These are phyloP conservation scores for Epicampocera succincta DNA, from an alignment of 2,888 invertebrate species.

Conservation along the genomic window DNA sequence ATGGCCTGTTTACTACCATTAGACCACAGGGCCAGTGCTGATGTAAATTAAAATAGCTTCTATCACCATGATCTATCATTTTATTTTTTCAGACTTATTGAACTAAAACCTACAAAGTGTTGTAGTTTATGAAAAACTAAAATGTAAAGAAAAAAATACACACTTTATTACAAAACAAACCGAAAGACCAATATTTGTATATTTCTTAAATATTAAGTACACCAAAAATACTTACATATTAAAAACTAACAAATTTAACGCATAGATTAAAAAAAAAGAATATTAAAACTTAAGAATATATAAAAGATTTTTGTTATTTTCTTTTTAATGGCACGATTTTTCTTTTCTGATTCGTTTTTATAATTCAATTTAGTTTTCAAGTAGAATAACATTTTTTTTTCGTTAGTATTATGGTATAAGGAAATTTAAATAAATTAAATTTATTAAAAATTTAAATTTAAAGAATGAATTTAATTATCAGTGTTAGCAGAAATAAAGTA, in stretches of 20 bases:
- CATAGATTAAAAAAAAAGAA: constrained; percentile 30
- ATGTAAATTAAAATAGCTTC: too few species aligned
- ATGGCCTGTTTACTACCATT: too few species aligned
- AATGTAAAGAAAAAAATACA: constrained; percentile 5
- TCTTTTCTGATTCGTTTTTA: constrained; percentile 17
- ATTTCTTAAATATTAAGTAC: constrained; percentile 41
- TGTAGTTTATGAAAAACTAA: constrained; percentile 27
- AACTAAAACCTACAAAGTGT: constrained; percentile 33
- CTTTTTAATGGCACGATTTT: constrained; percentile 62
- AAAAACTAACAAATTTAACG: constrained; percentile 24
- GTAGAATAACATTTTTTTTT: constrained; percentile 39
- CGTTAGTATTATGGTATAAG: constrained; percentile 26
- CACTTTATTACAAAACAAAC: constrained; percentile 32
- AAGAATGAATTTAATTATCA: constrained; percentile 38
- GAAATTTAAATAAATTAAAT: constrained; percentile 30
- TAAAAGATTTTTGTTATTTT: constrained; percentile 18
- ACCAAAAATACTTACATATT: constrained; percentile 34
- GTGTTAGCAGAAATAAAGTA: constrained; percentile 14
- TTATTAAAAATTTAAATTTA: constrained; percentile 9
- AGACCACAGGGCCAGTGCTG: too few species aligned
- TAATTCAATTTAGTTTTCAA: constrained; percentile 34
- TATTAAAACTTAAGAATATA: constrained; percentile 6
- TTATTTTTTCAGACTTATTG: neutral
- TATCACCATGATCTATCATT: too few species aligned
- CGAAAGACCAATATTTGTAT: constrained; percentile 66